These are phyloP conservation scores for Gonatopus flavifemur DNA, from an alignment of 1,140 invertebrate genomes.

Conservation along the genomic window DNA sequence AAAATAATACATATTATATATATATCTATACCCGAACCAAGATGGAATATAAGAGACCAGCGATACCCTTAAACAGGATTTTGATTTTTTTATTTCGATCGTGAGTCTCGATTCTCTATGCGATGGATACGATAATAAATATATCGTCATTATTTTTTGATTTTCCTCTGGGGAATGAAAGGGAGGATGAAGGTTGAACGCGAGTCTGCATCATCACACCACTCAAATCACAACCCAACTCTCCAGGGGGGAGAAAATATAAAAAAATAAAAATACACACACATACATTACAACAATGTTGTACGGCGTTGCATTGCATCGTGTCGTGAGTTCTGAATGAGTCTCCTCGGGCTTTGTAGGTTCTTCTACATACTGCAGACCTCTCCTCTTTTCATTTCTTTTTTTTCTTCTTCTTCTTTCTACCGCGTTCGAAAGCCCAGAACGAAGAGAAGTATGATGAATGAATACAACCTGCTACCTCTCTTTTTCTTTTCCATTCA, in stretches of 20 bases:
- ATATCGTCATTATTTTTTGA: too few species aligned
- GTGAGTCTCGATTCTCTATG: too few species aligned
- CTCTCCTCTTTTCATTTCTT: background rate
- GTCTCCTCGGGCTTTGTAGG: constrained; percentile 34
- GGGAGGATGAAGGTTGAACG: too few species aligned
- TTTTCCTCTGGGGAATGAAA: too few species aligned
- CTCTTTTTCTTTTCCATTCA: background rate
- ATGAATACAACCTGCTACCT: constrained; percentile 36
- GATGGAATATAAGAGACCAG: too few species aligned
- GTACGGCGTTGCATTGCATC: constrained; percentile 7
- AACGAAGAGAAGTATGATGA: constrained; percentile 35
- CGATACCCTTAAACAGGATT: too few species aligned
- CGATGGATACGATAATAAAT: too few species aligned
- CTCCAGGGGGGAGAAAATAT: constrained; percentile 9
- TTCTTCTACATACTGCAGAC: constrained; percentile 6
- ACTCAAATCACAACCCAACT: too few species aligned
- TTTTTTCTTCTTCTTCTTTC: background rate
- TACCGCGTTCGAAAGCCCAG: too few species aligned
- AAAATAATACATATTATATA: background rate
- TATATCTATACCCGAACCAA: background rate
- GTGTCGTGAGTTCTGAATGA: constrained; percentile 36
- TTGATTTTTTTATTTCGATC: too few species aligned
- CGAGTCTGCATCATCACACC: too few species aligned
- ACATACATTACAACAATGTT: background rate
- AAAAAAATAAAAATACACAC: constrained; percentile 5